Evolutionary conservation across 2,797 vertebrate species (phyloP).

Genomic region (Otolemur crassicaudatus): DNA sequence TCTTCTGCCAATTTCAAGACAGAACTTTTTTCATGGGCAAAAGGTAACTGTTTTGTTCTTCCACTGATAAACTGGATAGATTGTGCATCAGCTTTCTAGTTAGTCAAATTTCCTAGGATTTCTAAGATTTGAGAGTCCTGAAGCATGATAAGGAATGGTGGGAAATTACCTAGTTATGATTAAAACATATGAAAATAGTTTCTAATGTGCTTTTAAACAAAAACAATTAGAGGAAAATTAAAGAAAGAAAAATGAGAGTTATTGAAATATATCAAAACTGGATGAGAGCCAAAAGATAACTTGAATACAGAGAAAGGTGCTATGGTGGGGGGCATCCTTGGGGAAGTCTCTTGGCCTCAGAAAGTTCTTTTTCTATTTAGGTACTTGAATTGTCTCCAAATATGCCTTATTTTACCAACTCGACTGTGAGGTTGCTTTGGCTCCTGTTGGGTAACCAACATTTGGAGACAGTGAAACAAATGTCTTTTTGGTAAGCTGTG

Average conservation of each 20-base stretch:
- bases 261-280: conserved; percentile 8
- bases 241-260: conserved; percentile 14
- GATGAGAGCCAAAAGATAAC: conserved; percentile 10
- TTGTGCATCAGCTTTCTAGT: conserved; percentile 39
- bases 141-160: conserved; percentile 8
- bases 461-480: conserved; percentile 62
- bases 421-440: conserved; percentile 59
- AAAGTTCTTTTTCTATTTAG: conserved; percentile 50
- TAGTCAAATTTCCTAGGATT: conserved; percentile 34
- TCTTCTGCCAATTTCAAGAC: conserved; percentile 50
- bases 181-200: conserved; percentile 37
- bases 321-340: not conserved
- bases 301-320: not conserved
- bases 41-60: conserved; percentile 44
- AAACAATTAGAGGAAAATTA: conserved; percentile 47
- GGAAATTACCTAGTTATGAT: conserved; percentile 38
- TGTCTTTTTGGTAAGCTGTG: conserved; percentile 49
- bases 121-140: conserved; percentile 32
- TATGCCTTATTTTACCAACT: conserved; percentile 31
- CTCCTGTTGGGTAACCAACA: conserved; percentile 18
- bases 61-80: conserved; percentile 29
- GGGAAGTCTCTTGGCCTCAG: conserved; percentile 16
- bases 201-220: conserved; percentile 34
- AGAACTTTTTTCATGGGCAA: conserved; percentile 30
- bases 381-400: not conserved